Evolutionary conservation across 2,113 vertebrate genomes (phyloP), one percentile per base, ranked within the genome.

Genomic region (Narcine bancroftii): DNA sequence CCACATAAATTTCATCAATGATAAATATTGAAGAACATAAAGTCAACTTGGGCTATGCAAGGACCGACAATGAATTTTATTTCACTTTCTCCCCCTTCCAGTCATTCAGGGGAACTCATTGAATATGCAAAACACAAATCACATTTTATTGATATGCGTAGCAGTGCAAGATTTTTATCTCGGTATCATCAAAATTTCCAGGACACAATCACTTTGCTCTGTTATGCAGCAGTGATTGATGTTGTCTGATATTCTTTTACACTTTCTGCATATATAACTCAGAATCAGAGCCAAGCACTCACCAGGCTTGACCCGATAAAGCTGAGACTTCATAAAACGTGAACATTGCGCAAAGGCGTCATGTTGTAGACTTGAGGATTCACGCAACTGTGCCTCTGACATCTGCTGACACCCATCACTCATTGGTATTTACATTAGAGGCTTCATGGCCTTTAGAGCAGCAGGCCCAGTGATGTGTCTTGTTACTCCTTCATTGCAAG

Each of bases 201-300:
- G 89, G 63, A 71, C 69, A 91, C 89, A 91, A 69, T 91, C 89
- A 47, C 89, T 91, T 91, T 91, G 89, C 63, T 91, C 26, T 91
- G 89, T 33, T 69, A 15, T 91, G 63, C 89, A 45, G 89, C 65
- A 69, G 65, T 91, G 89, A 91, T 91, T 91, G 89, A 91, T 91
- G 89, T 69, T 7, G 85, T 89, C 13, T 39, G 89, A 91, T 91
- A 69, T 91, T 91, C 29, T 45, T 91, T 65, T 69, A 91, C 89
- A 91, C 24, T 71, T 33, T 45, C 89, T 91, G 89, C 89, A 91
- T 91, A 42, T 65, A 89, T 21, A 53, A 91, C 15, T 6, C 85
- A 42, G n/a, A 1, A 36, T 21, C 36, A 89, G 56, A 65, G 53
- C 60, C 39, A 89, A 39, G 2, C 85, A 42, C 85, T 89, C 85